These are phyloP conservation scores for Antedon bifida DNA, from an alignment of 35 echinoderm and acorn worm genomes.

Conservation along the genomic window DNA sequence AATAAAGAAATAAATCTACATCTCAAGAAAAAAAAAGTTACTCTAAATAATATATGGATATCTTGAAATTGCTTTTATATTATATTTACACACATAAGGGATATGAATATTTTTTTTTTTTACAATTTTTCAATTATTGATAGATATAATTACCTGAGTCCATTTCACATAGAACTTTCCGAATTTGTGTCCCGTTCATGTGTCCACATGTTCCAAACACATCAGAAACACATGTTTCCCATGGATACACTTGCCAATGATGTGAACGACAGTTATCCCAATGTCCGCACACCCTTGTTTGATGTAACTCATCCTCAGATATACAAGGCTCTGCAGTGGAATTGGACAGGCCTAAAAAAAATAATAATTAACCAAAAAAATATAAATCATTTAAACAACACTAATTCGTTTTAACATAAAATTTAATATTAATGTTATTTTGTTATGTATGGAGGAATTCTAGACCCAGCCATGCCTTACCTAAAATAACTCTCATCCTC, in stretches of 20 bases:
- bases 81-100: no score
- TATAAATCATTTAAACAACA: no score
- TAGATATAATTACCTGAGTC: conserved; percentile 39
- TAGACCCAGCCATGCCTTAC: no score
- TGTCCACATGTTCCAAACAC: conserved; percentile 29
- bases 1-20: no score
- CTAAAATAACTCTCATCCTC: conserved; percentile 52
- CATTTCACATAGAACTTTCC: conserved; percentile 70
- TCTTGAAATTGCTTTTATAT: no score
- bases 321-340: conserved; percentile 27
- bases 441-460: no score
- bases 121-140: neutral
- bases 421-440: no score
- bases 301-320: conserved; percentile 40
- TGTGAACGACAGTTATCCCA: conserved; percentile 55
- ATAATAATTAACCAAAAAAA: no score
- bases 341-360: conserved; percentile 10
- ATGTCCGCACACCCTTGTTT: conserved; percentile 49
- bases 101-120: no score
- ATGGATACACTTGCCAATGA: conserved; percentile 70
- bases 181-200: conserved; percentile 25
- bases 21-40: no score
- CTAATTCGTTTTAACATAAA: no score
- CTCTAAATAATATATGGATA: no score
- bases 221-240: conserved; percentile 28